phyloP scores from a whole-genome alignment of 2,797 vertebrate genomes.

The Falco naumanni region DNA sequence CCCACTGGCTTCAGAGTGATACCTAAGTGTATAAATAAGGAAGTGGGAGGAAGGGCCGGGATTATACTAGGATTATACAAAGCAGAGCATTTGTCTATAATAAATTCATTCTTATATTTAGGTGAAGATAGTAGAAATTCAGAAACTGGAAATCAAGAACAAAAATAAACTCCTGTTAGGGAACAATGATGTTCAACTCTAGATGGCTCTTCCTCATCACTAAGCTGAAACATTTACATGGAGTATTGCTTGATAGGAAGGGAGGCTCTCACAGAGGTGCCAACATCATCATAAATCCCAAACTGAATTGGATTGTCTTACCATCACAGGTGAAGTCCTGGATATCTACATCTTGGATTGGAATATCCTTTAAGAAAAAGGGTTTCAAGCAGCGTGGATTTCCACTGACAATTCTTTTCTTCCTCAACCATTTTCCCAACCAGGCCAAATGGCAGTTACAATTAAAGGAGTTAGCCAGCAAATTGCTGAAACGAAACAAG shows the following conservation, averaged over 20 bases:
- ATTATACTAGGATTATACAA: not conserved
- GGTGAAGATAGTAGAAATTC: not conserved
- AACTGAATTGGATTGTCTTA: slow-evolving; percentile 56
- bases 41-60: not conserved
- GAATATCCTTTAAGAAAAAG: slow-evolving; percentile 97
- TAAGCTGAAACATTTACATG: not conserved
- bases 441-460: slow-evolving; percentile 98
- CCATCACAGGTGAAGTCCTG: slow-evolving; percentile 98
- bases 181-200: not conserved
- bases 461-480: slow-evolving; percentile 95
- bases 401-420: slow-evolving; percentile 93
- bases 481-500: slow-evolving; percentile 83
- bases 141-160: not conserved
- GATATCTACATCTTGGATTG: slow-evolving; percentile 94
- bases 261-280: not conserved
- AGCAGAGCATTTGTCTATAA: not conserved
- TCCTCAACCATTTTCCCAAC: slow-evolving; percentile 96
- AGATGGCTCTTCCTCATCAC: not conserved
- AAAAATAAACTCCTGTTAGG: not conserved
- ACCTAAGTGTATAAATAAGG: not conserved
- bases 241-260: not conserved
- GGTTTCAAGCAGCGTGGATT: slow-evolving; percentile 97
- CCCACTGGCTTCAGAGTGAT: not conserved
- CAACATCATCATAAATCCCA: not conserved
- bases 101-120: not conserved